phyloP scores from a whole-genome alignment of 2,888 invertebrate genomes.

The Eretmocerus hayati region DNA sequence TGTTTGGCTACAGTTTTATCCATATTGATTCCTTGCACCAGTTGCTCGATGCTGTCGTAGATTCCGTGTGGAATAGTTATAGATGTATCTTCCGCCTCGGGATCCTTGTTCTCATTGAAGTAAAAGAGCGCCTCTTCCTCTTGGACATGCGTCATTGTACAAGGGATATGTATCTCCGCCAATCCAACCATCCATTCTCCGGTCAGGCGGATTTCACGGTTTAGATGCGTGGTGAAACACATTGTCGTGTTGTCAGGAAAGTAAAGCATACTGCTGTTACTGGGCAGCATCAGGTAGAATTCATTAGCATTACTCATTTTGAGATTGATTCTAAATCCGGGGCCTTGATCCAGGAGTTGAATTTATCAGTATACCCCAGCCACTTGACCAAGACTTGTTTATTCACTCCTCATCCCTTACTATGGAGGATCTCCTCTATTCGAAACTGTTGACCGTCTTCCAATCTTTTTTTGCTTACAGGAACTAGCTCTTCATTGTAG shows the following conservation, averaged over 20 bases:
- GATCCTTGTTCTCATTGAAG: background rate
- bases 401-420: background rate
- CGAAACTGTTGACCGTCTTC: background rate
- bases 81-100: background rate
- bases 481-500: conserved; percentile 11
- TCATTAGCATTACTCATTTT: background rate
- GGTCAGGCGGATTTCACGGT: background rate
- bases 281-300: conserved; percentile 26
- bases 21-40: background rate
- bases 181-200: conserved; percentile 2
- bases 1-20: background rate
- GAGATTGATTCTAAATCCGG: background rate
- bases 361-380: background rate
- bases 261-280: conserved; percentile 27
- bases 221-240: conserved; percentile 2
- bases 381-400: background rate
- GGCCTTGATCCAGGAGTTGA: conserved; percentile 2
- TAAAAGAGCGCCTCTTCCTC: background rate
- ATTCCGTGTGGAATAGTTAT: background rate
- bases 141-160: background rate
- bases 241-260: conserved; percentile 28
- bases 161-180: conserved; percentile 2
- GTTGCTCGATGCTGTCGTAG: background rate
- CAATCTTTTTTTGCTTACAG: background rate
- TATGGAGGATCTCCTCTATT: background rate